phyloP scores from a whole-genome alignment of 2,113 vertebrate genomes.

The Zosterops pallidus region DNA sequence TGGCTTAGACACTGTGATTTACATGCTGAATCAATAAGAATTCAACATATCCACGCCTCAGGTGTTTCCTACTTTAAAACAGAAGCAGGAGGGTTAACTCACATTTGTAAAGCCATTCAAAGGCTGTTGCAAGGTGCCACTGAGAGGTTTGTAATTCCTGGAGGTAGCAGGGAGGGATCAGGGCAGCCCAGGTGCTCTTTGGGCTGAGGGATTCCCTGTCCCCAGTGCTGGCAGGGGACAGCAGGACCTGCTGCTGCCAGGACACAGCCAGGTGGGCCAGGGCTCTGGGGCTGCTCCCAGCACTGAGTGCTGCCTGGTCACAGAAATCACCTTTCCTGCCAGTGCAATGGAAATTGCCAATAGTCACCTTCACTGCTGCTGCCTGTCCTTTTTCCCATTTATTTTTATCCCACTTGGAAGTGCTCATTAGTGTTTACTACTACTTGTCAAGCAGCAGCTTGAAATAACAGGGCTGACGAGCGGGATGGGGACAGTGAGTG shows the following conservation, averaged over 20 bases:
- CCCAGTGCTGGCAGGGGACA: background rate
- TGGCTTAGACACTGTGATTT: background rate
- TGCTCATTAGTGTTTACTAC: background rate
- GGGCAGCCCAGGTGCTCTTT: background rate
- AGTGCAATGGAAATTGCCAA: background rate
- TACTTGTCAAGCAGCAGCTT: background rate
- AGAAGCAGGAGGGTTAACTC: background rate
- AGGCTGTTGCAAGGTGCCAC: background rate
- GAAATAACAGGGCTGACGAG: background rate
- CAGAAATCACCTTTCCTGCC: background rate
- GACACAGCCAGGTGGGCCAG: background rate
- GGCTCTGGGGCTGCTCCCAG: background rate
- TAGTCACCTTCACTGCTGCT: background rate
- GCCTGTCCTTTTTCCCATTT: background rate
- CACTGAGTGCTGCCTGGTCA: background rate
- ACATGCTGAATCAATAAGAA: background rate
- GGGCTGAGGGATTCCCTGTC: background rate
- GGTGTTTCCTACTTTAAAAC: background rate
- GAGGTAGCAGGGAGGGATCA: background rate
- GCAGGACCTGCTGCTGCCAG: background rate
- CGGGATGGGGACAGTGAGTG: background rate
- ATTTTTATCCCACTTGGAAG: constrained; percentile 16
- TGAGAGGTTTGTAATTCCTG: background rate
- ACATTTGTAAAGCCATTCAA: background rate
- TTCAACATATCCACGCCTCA: background rate